Base-by-base conservation (phyloP, 2,113 vertebrate species). In the Psettodes erumei region DNA sequence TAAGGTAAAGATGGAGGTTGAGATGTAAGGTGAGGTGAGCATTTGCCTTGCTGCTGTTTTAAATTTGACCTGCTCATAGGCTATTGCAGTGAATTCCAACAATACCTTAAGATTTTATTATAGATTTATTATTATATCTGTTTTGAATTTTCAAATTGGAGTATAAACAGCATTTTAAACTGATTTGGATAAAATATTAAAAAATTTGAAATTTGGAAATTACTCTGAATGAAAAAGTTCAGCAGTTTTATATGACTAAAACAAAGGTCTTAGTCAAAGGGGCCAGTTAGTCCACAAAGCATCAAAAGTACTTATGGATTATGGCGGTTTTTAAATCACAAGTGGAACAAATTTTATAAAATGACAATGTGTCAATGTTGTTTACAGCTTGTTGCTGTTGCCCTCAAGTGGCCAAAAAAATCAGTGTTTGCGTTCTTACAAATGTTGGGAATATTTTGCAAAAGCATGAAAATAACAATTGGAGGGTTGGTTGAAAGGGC, bases 1-100 rank as follows among this genome's bases (percentile, higher is more conserved):
- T 63, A 85, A 75, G 59, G 77, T 88, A 82, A 87, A 84, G 84
- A 51, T 64, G 16, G 75, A 80, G 68, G 37, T 45, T 59, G 37
- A 59, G 61, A 69, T 73, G 35, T 81, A 62, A 43, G 35, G 58
- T 63, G 13, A 4, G 16, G 21, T 47, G 51, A 76, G 42, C 32
- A 12, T 74, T 32, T 66, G 16, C 32, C 8, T 68, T 60, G 11
- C 19, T 53, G 5, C n/a, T 33, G 3, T 8, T 40, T n/a, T n/a
- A n/a, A n/a, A n/a, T n/a, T n/a, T 2, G n/a, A n/a, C n/a, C n/a
- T n/a, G n/a, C n/a, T n/a, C n/a, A n/a, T n/a, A n/a, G n/a, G n/a
- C n/a, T n/a, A n/a, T n/a, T n/a, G n/a, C n/a, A n/a, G 3, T 45
- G 12, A 11, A 42, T 53, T 62, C 16, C 2, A 1, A 19, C 48